A percentile compares a stretch with the other conserved stretches of the same genome.
These are phyloP conservation scores for Lagria hirta DNA, from an alignment of 2,888 invertebrate species.

Conservation along the genomic window DNA sequence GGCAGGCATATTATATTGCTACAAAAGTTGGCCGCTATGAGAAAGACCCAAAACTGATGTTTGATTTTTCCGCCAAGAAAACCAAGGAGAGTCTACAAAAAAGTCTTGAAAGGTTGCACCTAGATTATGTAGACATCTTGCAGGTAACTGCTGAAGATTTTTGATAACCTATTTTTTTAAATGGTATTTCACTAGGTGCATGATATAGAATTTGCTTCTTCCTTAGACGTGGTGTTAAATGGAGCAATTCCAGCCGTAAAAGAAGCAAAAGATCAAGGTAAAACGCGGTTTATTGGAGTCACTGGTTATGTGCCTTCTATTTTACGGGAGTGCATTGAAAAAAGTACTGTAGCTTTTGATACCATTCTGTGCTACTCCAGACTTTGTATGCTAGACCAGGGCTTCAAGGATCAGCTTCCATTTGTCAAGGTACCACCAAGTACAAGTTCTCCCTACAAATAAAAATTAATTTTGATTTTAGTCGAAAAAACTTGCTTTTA, in stretches of 20 bases:
- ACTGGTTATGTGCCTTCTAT: slow-evolving; percentile 82
- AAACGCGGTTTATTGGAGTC: slow-evolving; percentile 79
- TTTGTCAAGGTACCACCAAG: slow-evolving; percentile 72
- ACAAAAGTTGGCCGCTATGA: slow-evolving; percentile 91
- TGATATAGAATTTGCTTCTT: slow-evolving; percentile 85
- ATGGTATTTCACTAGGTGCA: too few relatives aligned
- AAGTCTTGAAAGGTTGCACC: slow-evolving; percentile 70
- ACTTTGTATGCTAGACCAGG: slow-evolving; percentile 77
- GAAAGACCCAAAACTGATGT: slow-evolving; percentile 68
- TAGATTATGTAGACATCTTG: slow-evolving; percentile 86
- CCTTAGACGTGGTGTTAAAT: slow-evolving; percentile 71
- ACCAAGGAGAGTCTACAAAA: slow-evolving; percentile 73
- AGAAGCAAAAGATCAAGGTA: slow-evolving; percentile 70
- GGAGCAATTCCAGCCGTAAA: slow-evolving; percentile 85
- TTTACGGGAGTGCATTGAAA: slow-evolving; percentile 73
- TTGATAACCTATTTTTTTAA: slow-evolving; percentile 1
- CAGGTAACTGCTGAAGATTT: slow-evolving; percentile 62
- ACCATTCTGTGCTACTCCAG: slow-evolving; percentile 77
- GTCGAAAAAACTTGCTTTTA: slow-evolving; percentile 72
- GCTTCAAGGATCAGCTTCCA: slow-evolving; percentile 71
- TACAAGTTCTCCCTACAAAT: slow-evolving; percentile 1
- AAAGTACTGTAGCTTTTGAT: slow-evolving; percentile 62
- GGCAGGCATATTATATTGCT: slow-evolving; percentile 82
- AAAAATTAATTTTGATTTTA: slow-evolving; percentile 44
- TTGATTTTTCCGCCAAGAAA: slow-evolving; percentile 80